Evolutionary conservation across 1,140 invertebrate species (phyloP), one percentile per base, ranked within the genome.

Genomic region (Mizuhopecten yessoensis): DNA sequence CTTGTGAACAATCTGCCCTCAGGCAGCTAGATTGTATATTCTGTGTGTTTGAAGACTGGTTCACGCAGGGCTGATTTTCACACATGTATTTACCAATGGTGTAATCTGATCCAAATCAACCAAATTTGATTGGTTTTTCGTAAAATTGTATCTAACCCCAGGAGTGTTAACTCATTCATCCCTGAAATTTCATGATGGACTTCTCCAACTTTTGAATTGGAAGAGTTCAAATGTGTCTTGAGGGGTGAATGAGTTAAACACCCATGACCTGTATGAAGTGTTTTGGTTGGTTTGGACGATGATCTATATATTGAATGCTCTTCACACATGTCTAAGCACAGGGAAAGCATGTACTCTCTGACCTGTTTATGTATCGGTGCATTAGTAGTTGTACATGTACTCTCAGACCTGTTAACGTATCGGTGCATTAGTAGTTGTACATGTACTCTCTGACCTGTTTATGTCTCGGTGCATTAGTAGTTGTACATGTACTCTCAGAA

Each of bases 1-100:
- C 57, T 75, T 29, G 57, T 75, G n/a, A 29, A 75, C 29, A 34
- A 86, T 36, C 88, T 89, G 88, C 88, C 88, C 88, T 20, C 23
- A 10, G 88, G 88, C 88, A 89, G 88, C 88, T 89, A 89, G 88
- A 86, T 86, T 89, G 57, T 89, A 86, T 86, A 89, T 33, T 86
- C 86, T 36, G 34, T 75, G 20, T 33, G 36, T 89, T 45, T 75
- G 17, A 75, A 75, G 57, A 75, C 57, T 75, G 57, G 57, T 75
- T 75, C 29, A 75, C 29, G 2, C 57, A 29, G 57, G 3, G 57
- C 57, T 75, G 57, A 75, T 75, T 23, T 75, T 29, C 57, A 75
- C 57, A 75, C n/a, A 75, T 75, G 57, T 75, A 75, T 29, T 75
- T n/a, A 75, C 57, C 57, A 29, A 1, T 75, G 23, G 23, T 75